Base-by-base conservation (phyloP, 2,888 invertebrate species). In the Drosophila pseudotalamancana region DNA sequence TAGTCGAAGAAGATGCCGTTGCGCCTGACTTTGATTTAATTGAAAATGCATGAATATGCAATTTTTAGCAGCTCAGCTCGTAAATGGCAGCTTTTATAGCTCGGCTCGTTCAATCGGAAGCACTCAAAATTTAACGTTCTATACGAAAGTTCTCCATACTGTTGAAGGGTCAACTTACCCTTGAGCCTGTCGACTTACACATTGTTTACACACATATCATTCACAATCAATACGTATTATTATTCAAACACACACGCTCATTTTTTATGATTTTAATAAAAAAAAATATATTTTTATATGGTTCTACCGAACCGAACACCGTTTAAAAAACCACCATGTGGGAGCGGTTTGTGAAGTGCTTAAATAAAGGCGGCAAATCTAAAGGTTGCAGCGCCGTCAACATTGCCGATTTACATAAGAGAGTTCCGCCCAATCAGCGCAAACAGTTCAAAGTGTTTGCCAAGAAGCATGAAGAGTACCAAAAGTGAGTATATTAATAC, bases 31-130 rank as follows among this genome's bases (percentile, higher is more conserved):
- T 77, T 79, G 79, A 83, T 86, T 85, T 85, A 84, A 82, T 79
- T 85, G 81, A 73, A 78, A 80, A 72, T 87, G 87, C 86, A 87
- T 86, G 86, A 86, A 87, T 85, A 87, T 87, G 83, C 83, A 81
- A 80, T 86, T 84, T 83, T 76, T 23, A 54, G 71, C 62, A 39
- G 49, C 53, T 57, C 42, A 63, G 61, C 63, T 69, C 70, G 63
- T 71, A 60, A 71, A 56, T 53, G 55, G 19, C 21, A 11, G 60
- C 40, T 60, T 71, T 72, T 62, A 71, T 68, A 31, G 48, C 35
- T 23, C 4, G 25, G 21, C 31, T 50, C 37, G 40, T 25, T 59
- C 23, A 50, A 2, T 19, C 18, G 65, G 34, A 55, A 71, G 50
- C 50, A 53, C 62, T 71, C 29, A 40, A 71, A 71, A 72, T 34